Evolutionary conservation across 2,113 vertebrate genomes (phyloP).

Genomic region (Sebastes fasciatus): DNA sequence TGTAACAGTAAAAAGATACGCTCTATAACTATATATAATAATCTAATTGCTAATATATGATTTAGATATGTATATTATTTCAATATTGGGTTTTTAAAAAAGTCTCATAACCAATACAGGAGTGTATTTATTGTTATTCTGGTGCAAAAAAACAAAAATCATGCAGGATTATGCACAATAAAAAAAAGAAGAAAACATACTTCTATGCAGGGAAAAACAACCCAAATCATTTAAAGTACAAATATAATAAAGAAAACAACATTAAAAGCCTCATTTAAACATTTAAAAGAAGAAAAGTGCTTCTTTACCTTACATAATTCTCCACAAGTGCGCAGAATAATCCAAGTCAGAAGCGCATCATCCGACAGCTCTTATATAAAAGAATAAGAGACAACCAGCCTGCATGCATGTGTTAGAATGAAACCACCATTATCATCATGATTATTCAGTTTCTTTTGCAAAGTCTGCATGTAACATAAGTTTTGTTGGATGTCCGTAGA

Average conservation of each 20-base stretch:
- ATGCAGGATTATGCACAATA: background rate
- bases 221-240: slow-evolving; percentile 1
- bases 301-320: slow-evolving; percentile 86
- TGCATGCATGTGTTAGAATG: background rate
- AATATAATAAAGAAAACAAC: background rate
- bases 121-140: background rate
- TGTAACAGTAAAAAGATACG: background rate
- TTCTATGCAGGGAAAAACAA: background rate
- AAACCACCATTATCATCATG: background rate
- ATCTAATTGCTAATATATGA: background rate
- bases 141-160: background rate
- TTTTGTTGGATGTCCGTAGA: slow-evolving; percentile 14
- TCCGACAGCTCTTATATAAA: slow-evolving; percentile 52
- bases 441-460: background rate
- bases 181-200: background rate
- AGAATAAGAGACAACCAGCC: slow-evolving; percentile 1
- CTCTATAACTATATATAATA: background rate
- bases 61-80: background rate
- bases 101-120: background rate
- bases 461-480: slow-evolving; percentile 1
- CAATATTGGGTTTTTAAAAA: background rate
- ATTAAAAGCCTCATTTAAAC: background rate
- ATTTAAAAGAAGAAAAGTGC: slow-evolving; percentile 13
- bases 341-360: slow-evolving; percentile 76
- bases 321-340: slow-evolving; percentile 74